Evolutionary conservation across 2,797 vertebrate genomes (phyloP).

Genomic region (Poeciliopsis presidionis): DNA sequence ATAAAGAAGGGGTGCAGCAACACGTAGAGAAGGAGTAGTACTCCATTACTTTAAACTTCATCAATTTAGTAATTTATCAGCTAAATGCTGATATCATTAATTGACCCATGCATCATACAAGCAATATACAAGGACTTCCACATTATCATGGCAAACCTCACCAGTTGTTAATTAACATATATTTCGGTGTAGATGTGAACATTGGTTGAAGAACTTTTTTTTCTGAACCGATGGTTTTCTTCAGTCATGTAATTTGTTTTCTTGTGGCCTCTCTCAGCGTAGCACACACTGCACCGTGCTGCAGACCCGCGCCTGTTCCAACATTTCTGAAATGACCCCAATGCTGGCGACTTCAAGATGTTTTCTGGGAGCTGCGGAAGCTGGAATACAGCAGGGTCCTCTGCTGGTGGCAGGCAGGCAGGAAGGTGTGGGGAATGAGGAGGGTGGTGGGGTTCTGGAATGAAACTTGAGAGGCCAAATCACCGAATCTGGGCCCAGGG

Average conservation of each 20-base stretch:
- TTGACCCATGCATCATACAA: neutral
- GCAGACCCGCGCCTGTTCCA: conserved; percentile 81
- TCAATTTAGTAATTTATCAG: neutral
- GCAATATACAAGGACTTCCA: conserved; percentile 17
- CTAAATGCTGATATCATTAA: neutral
- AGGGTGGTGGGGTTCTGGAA: conserved; percentile 52
- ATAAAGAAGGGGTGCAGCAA: neutral
- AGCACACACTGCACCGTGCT: conserved; percentile 52
- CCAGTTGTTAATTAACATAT: conserved; percentile 14
- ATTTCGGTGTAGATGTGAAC: conserved; percentile 21
- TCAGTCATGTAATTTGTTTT: conserved; percentile 54
- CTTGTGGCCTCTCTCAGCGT: conserved; percentile 39
- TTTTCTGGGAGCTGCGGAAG: conserved; percentile 61
- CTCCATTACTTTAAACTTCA: neutral
- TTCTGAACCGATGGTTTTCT: conserved; percentile 21
- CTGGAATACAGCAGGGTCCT: conserved; percentile 62
- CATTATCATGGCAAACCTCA: conserved; percentile 33
- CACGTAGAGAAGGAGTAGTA: neutral
- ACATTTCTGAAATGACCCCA: conserved; percentile 86
- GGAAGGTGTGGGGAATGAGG: conserved; percentile 1
- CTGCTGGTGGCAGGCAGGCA: conserved; percentile 56
- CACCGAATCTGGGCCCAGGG: conserved; percentile 85
- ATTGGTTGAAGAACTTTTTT: conserved; percentile 15
- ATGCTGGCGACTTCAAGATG: conserved; percentile 78
- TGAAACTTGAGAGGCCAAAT: conserved; percentile 83